A percentile compares a stretch with the other conserved stretches of the same genome.
Conservation (phyloP, 2,797 vertebrate genomes). For the Anguilla pacifica region DNA sequence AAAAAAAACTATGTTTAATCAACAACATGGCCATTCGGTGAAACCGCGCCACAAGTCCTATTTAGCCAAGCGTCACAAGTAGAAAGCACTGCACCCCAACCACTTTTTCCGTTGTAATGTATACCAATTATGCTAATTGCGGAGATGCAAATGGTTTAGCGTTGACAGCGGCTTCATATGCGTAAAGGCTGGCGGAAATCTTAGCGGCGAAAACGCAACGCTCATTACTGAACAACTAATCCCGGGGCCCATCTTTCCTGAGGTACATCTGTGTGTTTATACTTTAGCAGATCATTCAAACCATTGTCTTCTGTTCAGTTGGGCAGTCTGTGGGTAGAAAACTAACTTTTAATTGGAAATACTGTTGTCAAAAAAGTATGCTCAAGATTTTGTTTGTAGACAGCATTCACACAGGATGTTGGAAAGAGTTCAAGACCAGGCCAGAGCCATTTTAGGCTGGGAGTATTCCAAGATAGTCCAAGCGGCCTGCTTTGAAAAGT, state of each 20-base stretch:
- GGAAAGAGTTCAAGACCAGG: neutral
- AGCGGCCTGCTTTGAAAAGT: neutral
- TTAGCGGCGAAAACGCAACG: slow-evolving; percentile 61
- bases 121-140: slow-evolving; percentile 81
- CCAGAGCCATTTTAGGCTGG: neutral
- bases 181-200: slow-evolving; percentile 64
- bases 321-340: slow-evolving; percentile 55
- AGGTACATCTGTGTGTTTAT: slow-evolving; percentile 72
- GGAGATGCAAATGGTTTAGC: slow-evolving; percentile 76
- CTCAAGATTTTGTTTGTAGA: slow-evolving; percentile 44
- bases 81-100: slow-evolving; percentile 74
- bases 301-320: slow-evolving; percentile 49
- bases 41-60: slow-evolving; percentile 61
- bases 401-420: neutral
- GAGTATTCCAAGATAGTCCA: neutral
- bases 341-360: slow-evolving; percentile 48
- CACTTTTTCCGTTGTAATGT: slow-evolving; percentile 62
- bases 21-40: slow-evolving; percentile 51
- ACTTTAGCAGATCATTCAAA: slow-evolving; percentile 57
- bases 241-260: slow-evolving; percentile 64
- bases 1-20: slow-evolving; percentile 56
- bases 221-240: slow-evolving; percentile 73
- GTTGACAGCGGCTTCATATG: slow-evolving; percentile 77
- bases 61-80: slow-evolving; percentile 66
- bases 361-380: neutral